Percentiles rank a stretch among this genome's conserved stretches.
These are phyloP conservation scores for Hypothenemus hampei DNA, from an alignment of 1,140 invertebrate species.

Conservation along the genomic window DNA sequence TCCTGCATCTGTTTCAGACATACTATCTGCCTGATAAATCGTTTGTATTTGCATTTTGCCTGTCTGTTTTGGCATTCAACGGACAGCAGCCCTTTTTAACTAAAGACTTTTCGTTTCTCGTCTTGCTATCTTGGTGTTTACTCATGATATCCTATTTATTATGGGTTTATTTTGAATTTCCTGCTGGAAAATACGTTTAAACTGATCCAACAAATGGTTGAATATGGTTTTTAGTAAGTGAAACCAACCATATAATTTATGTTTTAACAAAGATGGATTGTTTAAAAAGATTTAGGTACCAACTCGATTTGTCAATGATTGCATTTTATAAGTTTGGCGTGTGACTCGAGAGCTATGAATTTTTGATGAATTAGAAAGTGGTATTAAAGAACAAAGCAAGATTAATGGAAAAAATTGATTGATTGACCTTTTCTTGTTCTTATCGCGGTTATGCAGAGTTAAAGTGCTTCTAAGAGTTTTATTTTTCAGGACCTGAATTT, in stretches of 20 bases:
- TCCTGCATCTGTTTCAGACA: constrained; percentile 20
- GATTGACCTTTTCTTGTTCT: constrained; percentile 26
- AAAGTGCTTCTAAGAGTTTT: constrained; percentile 25
- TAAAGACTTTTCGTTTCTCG: constrained; percentile 1
- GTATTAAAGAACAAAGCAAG: constrained; percentile 19
- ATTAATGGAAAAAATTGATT: constrained; percentile 28
- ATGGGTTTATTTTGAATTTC: background rate
- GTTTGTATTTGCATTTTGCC: constrained; percentile 21
- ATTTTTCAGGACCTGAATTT: constrained; percentile 14
- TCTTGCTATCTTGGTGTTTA: constrained; percentile 13
- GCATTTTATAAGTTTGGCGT: background rate
- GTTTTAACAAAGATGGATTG: background rate
- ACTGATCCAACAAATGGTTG: background rate
- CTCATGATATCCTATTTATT: constrained; percentile 3
- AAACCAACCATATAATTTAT: no score
- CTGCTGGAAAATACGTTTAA: background rate
- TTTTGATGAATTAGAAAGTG: constrained; percentile 16
- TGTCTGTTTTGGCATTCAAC: constrained; percentile 9
- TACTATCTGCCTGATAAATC: constrained; percentile 21
- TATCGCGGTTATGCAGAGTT: constrained; percentile 24
- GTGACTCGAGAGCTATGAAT: constrained; percentile 13
- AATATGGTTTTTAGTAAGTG: no score
- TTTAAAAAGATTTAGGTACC: background rate
- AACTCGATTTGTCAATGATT: background rate
- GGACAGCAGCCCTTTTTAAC: constrained; percentile 11